These are phyloP conservation scores for Helarctos malayanus DNA, from an alignment of 2,797 vertebrate genomes.

Conservation along the genomic window DNA sequence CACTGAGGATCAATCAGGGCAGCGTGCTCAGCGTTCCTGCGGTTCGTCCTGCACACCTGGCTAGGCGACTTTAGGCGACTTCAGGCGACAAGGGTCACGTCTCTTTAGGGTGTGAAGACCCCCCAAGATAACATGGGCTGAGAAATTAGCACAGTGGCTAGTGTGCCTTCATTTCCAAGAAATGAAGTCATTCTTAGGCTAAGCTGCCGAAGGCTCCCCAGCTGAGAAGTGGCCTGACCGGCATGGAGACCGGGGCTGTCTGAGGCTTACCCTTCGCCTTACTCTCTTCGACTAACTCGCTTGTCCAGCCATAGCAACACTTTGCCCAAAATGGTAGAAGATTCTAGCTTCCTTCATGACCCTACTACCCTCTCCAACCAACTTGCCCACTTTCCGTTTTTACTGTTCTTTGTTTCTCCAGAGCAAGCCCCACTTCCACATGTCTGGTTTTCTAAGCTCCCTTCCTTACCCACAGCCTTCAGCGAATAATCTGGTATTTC, in stretches of 20 bases:
- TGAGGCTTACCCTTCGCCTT: background rate
- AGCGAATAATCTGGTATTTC: background rate
- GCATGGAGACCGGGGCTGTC: rapidly evolving
- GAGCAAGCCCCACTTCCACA: background rate
- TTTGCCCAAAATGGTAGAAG: background rate
- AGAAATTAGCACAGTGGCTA: background rate
- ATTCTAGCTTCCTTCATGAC: background rate
- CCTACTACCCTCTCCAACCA: too few species aligned
- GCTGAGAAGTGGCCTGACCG: background rate
- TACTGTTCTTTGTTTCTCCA: background rate
- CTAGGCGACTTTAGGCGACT: background rate
- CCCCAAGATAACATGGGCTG: background rate
- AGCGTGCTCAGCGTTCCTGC: background rate
- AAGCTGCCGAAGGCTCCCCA: too few species aligned
- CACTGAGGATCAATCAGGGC: too few species aligned
- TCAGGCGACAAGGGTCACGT: background rate
- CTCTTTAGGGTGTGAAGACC: background rate
- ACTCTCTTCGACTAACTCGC: background rate
- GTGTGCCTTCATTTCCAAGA: background rate
- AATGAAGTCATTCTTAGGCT: background rate
- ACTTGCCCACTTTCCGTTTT: background rate
- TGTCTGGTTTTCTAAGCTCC: background rate
- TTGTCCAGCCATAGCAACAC: background rate
- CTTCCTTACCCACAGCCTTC: background rate
- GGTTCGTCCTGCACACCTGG: background rate